Evolutionary conservation across 2,113 vertebrate species (phyloP).

Genomic region (Ginglymostoma cirratum): DNA sequence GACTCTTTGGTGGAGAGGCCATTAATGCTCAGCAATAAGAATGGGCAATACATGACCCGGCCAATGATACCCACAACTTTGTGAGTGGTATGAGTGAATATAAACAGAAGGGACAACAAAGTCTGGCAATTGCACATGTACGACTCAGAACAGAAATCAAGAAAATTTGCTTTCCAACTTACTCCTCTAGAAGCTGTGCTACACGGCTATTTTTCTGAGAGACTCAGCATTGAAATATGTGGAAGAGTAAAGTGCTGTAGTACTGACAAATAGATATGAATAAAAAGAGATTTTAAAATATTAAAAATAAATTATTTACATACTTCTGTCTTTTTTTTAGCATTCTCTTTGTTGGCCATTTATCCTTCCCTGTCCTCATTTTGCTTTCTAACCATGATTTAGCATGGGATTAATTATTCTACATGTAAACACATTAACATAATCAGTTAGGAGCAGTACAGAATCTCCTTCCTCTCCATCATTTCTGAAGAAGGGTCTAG

Average conservation of each 20-base stretch:
- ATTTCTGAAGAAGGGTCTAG: no score
- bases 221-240: neutral
- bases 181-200: neutral
- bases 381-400: neutral
- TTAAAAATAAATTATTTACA: neutral
- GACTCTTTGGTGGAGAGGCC: neutral
- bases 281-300: neutral
- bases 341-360: neutral
- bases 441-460: no score
- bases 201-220: neutral
- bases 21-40: neutral
- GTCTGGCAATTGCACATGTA: neutral
- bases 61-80: no score
- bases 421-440: no score
- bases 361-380: neutral
- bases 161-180: neutral
- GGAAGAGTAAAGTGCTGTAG: neutral
- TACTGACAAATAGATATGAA: neutral
- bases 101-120: neutral
- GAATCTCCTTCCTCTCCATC: no score
- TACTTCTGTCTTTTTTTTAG: neutral
- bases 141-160: neutral
- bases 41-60: no score
- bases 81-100: no score
- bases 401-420: neutral